These are phyloP conservation scores for Regulus satrapa DNA, from an alignment of 2,113 vertebrate species.

Conservation along the genomic window DNA sequence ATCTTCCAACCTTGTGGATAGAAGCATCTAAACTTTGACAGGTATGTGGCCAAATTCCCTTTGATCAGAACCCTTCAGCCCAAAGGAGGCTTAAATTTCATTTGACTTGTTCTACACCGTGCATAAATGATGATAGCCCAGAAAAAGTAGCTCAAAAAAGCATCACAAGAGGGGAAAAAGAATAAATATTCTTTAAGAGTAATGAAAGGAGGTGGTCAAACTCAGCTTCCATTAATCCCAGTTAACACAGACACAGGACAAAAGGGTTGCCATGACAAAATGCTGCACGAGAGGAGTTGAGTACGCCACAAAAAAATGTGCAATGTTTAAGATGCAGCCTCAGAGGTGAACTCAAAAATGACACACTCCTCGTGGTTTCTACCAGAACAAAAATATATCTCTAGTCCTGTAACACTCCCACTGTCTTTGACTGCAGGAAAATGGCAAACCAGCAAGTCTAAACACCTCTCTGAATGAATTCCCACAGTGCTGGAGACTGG, in stretches of 20 bases:
- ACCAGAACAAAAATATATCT: background rate
- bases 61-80: background rate
- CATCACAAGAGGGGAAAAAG: background rate
- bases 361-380: background rate
- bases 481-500: background rate
- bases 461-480: background rate
- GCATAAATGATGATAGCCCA: background rate
- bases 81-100: background rate
- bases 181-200: background rate
- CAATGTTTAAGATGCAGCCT: background rate
- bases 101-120: background rate
- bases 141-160: background rate
- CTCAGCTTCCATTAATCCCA: background rate
- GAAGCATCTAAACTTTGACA: background rate
- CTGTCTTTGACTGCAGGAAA: background rate
- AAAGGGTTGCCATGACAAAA: background rate
- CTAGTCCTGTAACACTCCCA: background rate
- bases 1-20: background rate
- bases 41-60: background rate
- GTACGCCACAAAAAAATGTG: background rate
- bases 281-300: background rate
- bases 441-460: background rate
- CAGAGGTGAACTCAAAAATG: background rate
- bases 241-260: background rate
- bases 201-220: background rate